phyloP scores from a whole-genome alignment of 2,797 vertebrate genomes.

The Numenius phaeopus region DNA sequence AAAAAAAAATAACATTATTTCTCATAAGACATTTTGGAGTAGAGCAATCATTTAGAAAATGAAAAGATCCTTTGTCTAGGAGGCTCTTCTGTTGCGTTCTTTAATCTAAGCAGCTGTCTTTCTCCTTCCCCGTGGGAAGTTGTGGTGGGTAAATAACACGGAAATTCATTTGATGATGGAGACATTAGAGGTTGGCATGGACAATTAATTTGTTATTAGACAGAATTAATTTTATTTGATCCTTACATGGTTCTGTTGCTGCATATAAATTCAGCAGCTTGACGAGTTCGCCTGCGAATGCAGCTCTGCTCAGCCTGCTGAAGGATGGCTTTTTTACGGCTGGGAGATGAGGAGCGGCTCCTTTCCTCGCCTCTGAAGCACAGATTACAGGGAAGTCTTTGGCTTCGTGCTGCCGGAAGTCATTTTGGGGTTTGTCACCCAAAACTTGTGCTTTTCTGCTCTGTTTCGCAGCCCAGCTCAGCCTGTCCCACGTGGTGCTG shows the following conservation, averaged over 20 bases:
- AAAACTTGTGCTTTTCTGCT: background rate
- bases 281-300: background rate
- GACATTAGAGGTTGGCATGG: conserved; percentile 69
- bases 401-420: background rate
- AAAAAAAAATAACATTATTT: conserved; percentile 22
- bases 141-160: conserved; percentile 69
- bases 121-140: conserved; percentile 60
- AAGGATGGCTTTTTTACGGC: background rate
- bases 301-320: background rate
- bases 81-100: conserved; percentile 41
- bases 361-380: background rate
- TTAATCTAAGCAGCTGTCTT: conserved; percentile 68
- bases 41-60: conserved; percentile 53
- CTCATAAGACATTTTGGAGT: conserved; percentile 18
- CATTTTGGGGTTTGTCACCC: background rate
- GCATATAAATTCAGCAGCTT: conserved; percentile 47
- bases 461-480: background rate
- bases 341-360: background rate
- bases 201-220: conserved; percentile 76
- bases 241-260: conserved; percentile 55
- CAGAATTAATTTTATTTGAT: conserved; percentile 74
- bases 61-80: conserved; percentile 60
- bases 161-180: conserved; percentile 71
- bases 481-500: accelerated
- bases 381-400: background rate